These are phyloP conservation scores for Diceros bicornis DNA, from an alignment of 2,797 vertebrate species.

Conservation along the genomic window DNA sequence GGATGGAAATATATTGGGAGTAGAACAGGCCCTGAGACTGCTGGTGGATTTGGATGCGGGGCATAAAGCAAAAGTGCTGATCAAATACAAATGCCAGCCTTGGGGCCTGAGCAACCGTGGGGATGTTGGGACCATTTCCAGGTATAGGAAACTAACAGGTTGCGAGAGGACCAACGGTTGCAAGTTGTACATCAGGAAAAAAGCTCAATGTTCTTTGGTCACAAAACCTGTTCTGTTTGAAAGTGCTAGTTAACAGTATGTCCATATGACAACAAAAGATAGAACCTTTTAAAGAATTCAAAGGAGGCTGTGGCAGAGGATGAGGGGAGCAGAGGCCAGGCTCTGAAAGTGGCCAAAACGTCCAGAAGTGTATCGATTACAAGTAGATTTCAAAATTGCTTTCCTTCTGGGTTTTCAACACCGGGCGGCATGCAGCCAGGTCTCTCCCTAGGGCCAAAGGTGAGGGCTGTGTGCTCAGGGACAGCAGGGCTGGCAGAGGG, in stretches of 20 bases:
- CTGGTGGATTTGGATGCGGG: neutral
- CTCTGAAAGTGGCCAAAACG: constrained; percentile 42
- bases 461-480: neutral
- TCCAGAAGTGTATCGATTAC: neutral
- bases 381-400: constrained; percentile 56
- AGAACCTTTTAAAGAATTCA: constrained; percentile 50
- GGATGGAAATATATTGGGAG: neutral
- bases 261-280: constrained; percentile 4
- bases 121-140: too few species aligned
- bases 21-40: neutral
- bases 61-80: neutral
- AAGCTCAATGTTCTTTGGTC: constrained; percentile 16
- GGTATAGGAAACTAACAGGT: neutral
- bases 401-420: constrained; percentile 43
- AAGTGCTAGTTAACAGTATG: neutral
- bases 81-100: neutral
- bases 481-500: neutral
- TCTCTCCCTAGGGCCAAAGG: neutral
- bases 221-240: constrained; percentile 28
- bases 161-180: neutral
- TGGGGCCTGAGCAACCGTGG: rapidly evolving
- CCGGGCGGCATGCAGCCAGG: neutral
- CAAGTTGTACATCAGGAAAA: neutral
- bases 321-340: neutral
- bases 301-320: constrained; percentile 31